Conservation (phyloP, 1,140 invertebrate genomes). For the Mya arenaria region DNA sequence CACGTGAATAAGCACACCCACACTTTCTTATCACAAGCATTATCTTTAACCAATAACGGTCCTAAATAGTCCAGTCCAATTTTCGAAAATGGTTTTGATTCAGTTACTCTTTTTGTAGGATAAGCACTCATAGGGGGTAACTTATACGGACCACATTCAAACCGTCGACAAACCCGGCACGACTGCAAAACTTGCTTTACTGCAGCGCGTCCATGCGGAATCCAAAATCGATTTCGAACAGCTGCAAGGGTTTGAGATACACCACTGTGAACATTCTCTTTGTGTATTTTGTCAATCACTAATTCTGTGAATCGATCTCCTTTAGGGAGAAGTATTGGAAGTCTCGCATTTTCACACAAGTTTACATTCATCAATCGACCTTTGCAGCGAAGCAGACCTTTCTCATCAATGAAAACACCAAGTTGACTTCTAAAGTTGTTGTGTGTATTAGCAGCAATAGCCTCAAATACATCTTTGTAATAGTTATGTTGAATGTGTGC, state of each 20-base stretch:
- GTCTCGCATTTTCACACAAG: background rate
- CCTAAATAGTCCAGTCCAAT: background rate
- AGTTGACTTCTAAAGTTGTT: constrained; percentile 8
- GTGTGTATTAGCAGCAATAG: background rate
- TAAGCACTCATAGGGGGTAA: background rate
- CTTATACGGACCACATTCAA: constrained; percentile 4
- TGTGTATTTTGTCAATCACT: background rate
- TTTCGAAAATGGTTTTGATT: constrained; percentile 2
- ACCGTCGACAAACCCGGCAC: constrained; percentile 36
- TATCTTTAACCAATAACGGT: constrained; percentile 1
- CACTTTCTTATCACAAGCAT: background rate
- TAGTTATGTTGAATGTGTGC: background rate
- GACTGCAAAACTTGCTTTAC: background rate
- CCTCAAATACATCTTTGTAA: constrained; percentile 8
- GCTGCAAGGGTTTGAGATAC: constrained; percentile 24
- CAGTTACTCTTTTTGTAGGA: background rate
- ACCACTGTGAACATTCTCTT: constrained; percentile 5
- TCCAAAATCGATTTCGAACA: constrained; percentile 27
- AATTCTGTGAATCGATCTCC: constrained; percentile 7
- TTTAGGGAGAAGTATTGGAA: background rate
- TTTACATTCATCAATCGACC: background rate
- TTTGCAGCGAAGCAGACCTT: background rate
- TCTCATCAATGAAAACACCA: background rate
- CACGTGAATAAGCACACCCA: constrained; percentile 29
- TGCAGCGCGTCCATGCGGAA: constrained; percentile 15